Conservation (phyloP, 2,113 vertebrate genomes). For the Pionites leucogaster region DNA sequence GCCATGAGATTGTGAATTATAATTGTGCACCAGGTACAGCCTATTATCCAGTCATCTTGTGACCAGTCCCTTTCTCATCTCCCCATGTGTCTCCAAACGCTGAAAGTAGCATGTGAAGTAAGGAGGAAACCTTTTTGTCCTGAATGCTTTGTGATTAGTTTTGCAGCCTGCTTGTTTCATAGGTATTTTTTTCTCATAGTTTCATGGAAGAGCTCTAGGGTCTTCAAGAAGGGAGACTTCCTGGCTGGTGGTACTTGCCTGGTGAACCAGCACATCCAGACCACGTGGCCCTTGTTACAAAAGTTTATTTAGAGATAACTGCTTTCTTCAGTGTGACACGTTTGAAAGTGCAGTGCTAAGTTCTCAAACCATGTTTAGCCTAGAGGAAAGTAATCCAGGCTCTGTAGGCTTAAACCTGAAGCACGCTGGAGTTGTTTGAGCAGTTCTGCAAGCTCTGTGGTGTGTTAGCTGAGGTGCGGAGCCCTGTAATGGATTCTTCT, state of each 20-base stretch:
- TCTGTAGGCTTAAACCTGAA: neutral
- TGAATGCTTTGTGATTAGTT: neutral
- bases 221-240: neutral
- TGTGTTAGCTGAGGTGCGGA: neutral
- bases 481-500: neutral
- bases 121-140: neutral
- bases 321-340: neutral
- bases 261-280: neutral
- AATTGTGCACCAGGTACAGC: neutral
- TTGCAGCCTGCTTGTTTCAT: neutral
- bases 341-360: neutral
- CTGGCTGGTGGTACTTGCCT: neutral
- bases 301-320: neutral
- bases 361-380: neutral
- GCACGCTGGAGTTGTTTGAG: neutral
- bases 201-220: neutral
- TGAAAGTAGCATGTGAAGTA: fast-evolving
- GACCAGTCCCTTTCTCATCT: neutral
- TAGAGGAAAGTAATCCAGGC: neutral
- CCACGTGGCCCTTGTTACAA: neutral
- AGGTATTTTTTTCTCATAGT: neutral
- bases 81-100: neutral
- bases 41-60: neutral
- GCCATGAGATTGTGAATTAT: fast-evolving
- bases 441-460: neutral